Conservation (phyloP, 2,888 invertebrate genomes). For the Cylindroiulus punctatus region DNA sequence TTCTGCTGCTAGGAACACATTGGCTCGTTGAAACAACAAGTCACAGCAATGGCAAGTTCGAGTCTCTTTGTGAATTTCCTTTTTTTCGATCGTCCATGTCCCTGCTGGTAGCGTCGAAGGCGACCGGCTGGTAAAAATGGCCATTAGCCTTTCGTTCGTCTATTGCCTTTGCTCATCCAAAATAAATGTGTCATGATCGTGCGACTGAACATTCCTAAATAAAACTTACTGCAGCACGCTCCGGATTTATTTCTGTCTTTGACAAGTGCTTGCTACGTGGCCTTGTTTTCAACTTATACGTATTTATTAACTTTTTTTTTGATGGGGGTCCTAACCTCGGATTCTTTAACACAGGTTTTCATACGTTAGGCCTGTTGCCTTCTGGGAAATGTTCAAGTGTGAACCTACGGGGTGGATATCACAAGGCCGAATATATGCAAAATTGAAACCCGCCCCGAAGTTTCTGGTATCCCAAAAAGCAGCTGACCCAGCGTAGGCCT, state of each 20-base stretch:
- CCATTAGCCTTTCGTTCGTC: constrained; percentile 21
- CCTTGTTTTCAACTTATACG: neutral
- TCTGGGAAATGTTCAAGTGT: no score
- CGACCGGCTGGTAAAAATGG: constrained; percentile 30
- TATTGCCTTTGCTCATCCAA: neutral
- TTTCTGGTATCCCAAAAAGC: no score
- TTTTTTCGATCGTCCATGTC: neutral
- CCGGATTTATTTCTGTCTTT: neutral
- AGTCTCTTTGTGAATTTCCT: neutral
- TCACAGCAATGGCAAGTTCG: constrained; percentile 21
- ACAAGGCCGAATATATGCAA: no score
- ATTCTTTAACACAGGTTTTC: neutral
- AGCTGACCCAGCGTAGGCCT: no score
- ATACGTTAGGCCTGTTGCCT: no score
- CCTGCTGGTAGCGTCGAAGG: constrained; percentile 1
- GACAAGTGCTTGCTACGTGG: neutral
- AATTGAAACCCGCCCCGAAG: no score
- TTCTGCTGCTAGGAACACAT: constrained; percentile 27
- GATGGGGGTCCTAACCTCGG: neutral
- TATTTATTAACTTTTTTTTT: neutral
- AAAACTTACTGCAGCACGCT: neutral
- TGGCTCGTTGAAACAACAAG: constrained; percentile 35
- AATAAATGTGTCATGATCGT: neutral
- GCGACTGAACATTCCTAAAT: neutral
- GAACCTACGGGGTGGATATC: no score